A percentile compares a stretch with the other conserved stretches of the same genome.
Evolutionary conservation across 2,888 invertebrate genomes (phyloP).

Genomic region (Dysmachus trigonus): DNA sequence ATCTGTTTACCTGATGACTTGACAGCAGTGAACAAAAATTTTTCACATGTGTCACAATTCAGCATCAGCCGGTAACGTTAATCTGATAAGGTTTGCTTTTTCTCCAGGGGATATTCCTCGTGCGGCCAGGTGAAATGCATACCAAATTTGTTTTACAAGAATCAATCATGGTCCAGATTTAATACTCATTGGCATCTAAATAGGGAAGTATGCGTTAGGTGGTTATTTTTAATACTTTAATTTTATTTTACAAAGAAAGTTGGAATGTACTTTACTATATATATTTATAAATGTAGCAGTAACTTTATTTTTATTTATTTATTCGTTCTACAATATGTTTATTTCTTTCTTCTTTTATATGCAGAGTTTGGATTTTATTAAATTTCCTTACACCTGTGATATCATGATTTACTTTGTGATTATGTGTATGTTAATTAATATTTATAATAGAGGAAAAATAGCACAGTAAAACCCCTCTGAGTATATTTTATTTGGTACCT

Average conservation of each 20-base stretch:
- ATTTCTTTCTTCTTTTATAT: too few relatives aligned
- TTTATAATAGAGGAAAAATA: too few relatives aligned
- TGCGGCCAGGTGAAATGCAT: neutral
- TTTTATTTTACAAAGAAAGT: neutral
- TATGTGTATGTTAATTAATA: too few relatives aligned
- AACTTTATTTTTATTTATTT: too few relatives aligned
- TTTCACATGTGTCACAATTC: slow-evolving; percentile 12
- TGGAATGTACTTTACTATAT: too few relatives aligned
- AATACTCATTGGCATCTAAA: slow-evolving; percentile 11
- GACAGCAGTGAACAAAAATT: slow-evolving; percentile 21
- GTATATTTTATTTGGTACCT: too few relatives aligned
- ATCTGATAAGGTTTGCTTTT: slow-evolving; percentile 4
- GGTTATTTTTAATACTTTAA: neutral
- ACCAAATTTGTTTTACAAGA: slow-evolving; percentile 7
- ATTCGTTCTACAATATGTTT: too few relatives aligned
- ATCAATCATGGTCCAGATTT: slow-evolving; percentile 12
- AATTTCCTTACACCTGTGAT: too few relatives aligned
- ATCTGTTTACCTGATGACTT: slow-evolving; percentile 9
- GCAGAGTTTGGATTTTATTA: too few relatives aligned
- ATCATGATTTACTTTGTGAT: too few relatives aligned
- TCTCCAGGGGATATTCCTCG: neutral
- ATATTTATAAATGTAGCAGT: too few relatives aligned
- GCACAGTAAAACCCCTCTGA: too few relatives aligned
- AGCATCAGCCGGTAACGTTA: neutral
- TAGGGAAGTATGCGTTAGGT: neutral